Conservation (phyloP, 1,140 invertebrate species). For the Ceratosolen fusciceps region DNA sequence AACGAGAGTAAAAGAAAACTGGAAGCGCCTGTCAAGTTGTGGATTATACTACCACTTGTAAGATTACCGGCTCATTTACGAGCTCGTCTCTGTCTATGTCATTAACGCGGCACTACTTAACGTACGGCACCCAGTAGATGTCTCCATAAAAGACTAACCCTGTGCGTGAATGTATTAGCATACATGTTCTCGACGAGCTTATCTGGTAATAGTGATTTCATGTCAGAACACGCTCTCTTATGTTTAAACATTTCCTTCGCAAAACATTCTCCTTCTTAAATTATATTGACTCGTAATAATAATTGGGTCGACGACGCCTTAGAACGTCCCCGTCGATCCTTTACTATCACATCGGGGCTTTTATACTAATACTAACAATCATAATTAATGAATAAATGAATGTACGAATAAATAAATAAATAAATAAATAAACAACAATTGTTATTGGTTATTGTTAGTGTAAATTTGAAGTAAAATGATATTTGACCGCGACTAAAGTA, state of each 20-base stretch:
- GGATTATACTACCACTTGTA: not conserved
- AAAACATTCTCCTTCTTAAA: no score
- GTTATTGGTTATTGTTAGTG: not conserved
- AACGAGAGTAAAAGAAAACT: not conserved
- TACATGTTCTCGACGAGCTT: not conserved
- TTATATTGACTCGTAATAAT: no score
- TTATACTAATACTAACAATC: no score
- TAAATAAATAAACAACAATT: no score
- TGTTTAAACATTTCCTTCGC: no score
- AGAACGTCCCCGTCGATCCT: no score
- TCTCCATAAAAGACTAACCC: not conserved
- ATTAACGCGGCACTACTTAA: slow-evolving; percentile 1
- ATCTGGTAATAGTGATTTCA: not conserved
- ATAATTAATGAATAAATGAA: no score
- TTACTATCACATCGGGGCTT: no score
- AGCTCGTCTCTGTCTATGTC: not conserved
- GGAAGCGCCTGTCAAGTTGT: not conserved
- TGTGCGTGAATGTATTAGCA: not conserved
- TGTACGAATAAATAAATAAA: not conserved
- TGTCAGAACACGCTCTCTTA: no score
- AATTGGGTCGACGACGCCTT: no score
- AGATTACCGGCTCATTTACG: not conserved
- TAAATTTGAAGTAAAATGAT: not conserved
- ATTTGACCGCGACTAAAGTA: not conserved
- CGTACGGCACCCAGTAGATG: not conserved